Evolutionary conservation across 2,888 invertebrate species (phyloP).

Genomic region (Conomelus anceps): DNA sequence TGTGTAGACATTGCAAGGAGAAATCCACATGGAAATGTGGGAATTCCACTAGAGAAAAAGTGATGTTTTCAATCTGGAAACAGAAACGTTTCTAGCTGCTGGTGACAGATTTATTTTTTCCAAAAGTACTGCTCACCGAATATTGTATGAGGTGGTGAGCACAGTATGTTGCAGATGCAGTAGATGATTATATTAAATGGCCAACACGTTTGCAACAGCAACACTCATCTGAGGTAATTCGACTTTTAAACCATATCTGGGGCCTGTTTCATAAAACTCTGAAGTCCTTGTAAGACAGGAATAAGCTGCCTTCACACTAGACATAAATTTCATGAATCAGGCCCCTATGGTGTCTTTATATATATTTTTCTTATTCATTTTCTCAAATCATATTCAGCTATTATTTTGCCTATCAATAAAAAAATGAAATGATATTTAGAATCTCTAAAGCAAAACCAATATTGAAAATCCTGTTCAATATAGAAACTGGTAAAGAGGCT

Average conservation of each 20-base stretch:
- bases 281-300: no score
- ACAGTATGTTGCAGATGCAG: not conserved
- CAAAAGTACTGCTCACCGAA: not conserved
- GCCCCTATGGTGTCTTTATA: no score
- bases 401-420: no score
- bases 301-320: no score
- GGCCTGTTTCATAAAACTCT: not conserved
- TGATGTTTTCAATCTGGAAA: not conserved
- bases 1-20: not conserved
- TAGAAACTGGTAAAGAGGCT: no score
- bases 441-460: no score
- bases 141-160: not conserved
- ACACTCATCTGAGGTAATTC: not conserved
- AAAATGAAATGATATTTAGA: no score
- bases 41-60: not conserved
- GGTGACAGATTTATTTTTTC: slow-evolving; percentile 2
- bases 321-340: no score
- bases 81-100: not conserved
- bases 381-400: no score
- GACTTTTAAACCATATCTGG: not conserved
- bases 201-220: not conserved
- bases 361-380: no score
- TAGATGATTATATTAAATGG: not conserved
- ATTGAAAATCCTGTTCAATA: no score
- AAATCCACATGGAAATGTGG: not conserved